A percentile compares a stretch with the other conserved stretches of the same genome.
Evolutionary conservation across 2,888 invertebrate species (phyloP).

Genomic region (Hetaerina titia): DNA sequence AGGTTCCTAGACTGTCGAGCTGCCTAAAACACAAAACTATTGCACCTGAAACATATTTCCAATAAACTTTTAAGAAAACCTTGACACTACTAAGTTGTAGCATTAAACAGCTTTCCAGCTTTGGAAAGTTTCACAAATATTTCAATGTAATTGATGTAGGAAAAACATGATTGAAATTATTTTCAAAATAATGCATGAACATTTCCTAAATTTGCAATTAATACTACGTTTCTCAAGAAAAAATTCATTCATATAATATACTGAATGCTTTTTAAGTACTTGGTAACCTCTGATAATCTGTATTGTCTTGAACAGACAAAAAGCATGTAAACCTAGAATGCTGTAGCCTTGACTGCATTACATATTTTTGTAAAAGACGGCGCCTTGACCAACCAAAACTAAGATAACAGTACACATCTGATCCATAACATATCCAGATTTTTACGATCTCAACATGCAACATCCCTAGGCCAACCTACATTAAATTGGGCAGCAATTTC

Average conservation of each 20-base stretch:
- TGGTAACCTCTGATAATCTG: not conserved
- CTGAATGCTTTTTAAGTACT: conserved; percentile 46
- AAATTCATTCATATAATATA: not conserved
- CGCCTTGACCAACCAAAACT: not conserved
- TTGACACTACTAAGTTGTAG: not conserved
- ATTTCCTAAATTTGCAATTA: conserved; percentile 5
- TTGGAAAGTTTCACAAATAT: not conserved
- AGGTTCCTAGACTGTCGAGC: not conserved
- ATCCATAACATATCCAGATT: conserved; percentile 29
- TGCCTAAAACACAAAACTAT: not conserved
- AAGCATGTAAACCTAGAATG: conserved; percentile 37
- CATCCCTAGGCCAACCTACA: conserved; percentile 37
- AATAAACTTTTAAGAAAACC: not conserved
- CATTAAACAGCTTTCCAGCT: not conserved
- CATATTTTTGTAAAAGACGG: not conserved
- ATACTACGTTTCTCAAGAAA: conserved; percentile 32
- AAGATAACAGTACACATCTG: conserved; percentile 23
- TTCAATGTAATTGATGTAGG: not conserved
- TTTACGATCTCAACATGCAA: conserved; percentile 36
- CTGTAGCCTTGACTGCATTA: conserved; percentile 11
- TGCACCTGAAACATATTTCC: not conserved
- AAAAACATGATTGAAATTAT: not conserved
- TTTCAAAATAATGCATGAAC: not conserved
- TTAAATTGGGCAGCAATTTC: conserved; percentile 20
- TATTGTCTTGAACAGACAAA: conserved; percentile 29